These are phyloP conservation scores for Drosophila murphyi DNA, from an alignment of 1,140 invertebrate genomes.

Conservation along the genomic window DNA sequence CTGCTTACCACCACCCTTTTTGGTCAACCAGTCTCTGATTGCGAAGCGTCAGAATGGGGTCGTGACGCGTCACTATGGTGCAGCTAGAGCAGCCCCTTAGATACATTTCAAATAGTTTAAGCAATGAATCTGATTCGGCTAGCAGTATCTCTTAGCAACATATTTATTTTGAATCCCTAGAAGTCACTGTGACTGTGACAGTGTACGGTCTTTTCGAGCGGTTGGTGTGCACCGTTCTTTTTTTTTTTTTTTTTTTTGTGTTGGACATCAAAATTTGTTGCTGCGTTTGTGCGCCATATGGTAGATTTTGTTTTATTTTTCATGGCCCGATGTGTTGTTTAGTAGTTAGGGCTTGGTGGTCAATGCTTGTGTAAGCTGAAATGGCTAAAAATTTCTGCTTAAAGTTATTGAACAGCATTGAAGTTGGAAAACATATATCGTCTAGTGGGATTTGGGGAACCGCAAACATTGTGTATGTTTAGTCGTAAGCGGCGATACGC, in stretches of 20 bases:
- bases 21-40: neutral
- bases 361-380: too few species aligned
- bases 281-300: too few species aligned
- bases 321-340: too few species aligned
- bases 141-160: neutral
- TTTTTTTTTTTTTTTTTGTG: neutral
- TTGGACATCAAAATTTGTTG: too few species aligned
- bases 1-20: slow-evolving; percentile 6
- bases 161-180: neutral
- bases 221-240: neutral
- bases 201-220: neutral
- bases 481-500: too few species aligned
- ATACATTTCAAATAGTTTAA: slow-evolving; percentile 6
- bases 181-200: neutral
- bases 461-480: too few species aligned
- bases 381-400: too few species aligned
- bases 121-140: slow-evolving; percentile 3
- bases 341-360: too few species aligned
- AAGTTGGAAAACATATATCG: too few species aligned
- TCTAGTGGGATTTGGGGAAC: too few species aligned
- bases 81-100: neutral
- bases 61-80: neutral
- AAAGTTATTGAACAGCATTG: too few species aligned
- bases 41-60: neutral
- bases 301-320: too few species aligned